Base-by-base conservation (phyloP, 2,797 vertebrate species). In the Tangara arthus region DNA sequence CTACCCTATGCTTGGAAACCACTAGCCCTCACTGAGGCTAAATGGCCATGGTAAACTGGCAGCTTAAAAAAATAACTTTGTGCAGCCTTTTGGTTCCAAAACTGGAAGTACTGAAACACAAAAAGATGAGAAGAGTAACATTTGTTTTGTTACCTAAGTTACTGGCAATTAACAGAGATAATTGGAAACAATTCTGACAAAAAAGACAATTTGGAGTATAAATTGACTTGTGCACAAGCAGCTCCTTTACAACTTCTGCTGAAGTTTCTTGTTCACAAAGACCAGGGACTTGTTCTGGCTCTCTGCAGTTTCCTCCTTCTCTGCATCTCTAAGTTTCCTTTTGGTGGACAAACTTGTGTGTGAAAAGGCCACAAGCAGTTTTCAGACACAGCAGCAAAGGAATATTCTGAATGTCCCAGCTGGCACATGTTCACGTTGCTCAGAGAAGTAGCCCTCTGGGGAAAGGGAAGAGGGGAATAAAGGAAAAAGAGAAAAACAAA, bases 251-350 rank as follows among this genome's bases (percentile, higher is more conserved):
- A 56, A 28, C 8, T 66, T 8, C 47, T 73, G n/a, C 37, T 60
- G 15, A 66, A 63, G 3, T 27, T 92, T 60, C 13, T 50, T 63
- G 2, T 44, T 61, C 37, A 35, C 6, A 44, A 3, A 49, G 39
- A 53, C 2, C 3, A 44, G 18, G 9, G 21, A 22, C 34, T 72
- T 1, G 0, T n/a, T 65, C 24, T 44, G 21, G 1, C 6, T 52
- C 30, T 53, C 70, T 71, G 27, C 27, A 49, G 3, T 66, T 66
- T 14, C 20, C 14, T 59, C 21, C 9, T 2, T 35, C 22, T 79
- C 37, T 66, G 34, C 16, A 13, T 8, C 16, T 47, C 7, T 23
- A 28, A 39, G 4, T 23, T 72, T 82, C 41, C 5, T 64, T 89
- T 80, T 4, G 3, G 50, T 70, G 39, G 44, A 35, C 30, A 63